Evolutionary conservation across 1,140 invertebrate genomes (phyloP).

Genomic region (Aphidius gifuensis): DNA sequence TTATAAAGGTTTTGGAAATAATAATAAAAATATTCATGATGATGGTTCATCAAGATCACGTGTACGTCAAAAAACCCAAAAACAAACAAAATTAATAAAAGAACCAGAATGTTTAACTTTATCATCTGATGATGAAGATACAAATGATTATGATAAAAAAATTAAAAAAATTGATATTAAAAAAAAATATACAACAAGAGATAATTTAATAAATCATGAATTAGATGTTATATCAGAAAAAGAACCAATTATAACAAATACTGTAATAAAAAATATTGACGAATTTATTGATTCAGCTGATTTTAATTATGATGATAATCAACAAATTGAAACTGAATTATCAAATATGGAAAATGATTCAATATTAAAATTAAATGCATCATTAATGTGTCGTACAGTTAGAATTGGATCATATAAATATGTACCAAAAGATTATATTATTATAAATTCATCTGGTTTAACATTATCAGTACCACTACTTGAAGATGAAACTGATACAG

Average conservation of each 20-base stretch:
- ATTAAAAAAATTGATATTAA: conserved; percentile 1
- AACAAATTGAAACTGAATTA: conserved; percentile 10
- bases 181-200: conserved; percentile 24
- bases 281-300: conserved; percentile 35
- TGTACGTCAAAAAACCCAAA: conserved; percentile 19
- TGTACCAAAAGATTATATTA: conserved; percentile 64
- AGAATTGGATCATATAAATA: conserved; percentile 75
- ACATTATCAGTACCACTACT: conserved; percentile 66
- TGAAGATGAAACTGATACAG: conserved; percentile 57
- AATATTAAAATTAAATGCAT: conserved; percentile 40
- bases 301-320: neutral
- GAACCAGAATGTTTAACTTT: conserved; percentile 53
- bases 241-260: conserved; percentile 55
- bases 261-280: conserved; percentile 30
- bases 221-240: conserved; percentile 48
- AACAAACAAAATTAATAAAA: conserved; percentile 36
- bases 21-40: conserved; percentile 35
- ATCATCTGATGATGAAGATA: conserved; percentile 52
- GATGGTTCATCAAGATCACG: conserved; percentile 31
- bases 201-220: conserved; percentile 31
- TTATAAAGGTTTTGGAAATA: conserved; percentile 35
- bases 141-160: conserved; percentile 4
- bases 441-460: conserved; percentile 64
- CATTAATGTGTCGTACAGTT: conserved; percentile 68
- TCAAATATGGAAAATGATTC: conserved; percentile 26